phyloP scores from a whole-genome alignment of 2,113 vertebrate species.

The Ammodytes dubius region DNA sequence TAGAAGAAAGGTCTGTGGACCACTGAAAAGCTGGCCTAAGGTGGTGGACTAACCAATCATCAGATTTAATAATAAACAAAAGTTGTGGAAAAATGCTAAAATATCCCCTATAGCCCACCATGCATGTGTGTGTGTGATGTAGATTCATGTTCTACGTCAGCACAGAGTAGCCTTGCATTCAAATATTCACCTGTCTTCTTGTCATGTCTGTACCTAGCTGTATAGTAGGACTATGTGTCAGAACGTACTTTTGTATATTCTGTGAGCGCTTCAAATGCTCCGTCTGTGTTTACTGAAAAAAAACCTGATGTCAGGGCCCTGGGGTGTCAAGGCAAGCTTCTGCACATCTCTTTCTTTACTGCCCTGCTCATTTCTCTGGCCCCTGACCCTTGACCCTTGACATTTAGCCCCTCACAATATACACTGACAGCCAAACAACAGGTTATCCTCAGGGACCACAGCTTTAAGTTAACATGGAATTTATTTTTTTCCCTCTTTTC shows the following conservation, averaged over 20 bases:
- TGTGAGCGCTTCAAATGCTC: slow-evolving; percentile 4
- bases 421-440: slow-evolving; percentile 33
- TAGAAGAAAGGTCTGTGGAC: not conserved
- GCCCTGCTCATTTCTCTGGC: slow-evolving; percentile 62
- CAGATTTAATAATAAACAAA: too few relatives aligned
- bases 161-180: too few relatives aligned
- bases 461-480: not conserved
- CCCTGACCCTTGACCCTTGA: slow-evolving; percentile 52
- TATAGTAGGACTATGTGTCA: not conserved
- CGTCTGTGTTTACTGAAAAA: slow-evolving; percentile 42
- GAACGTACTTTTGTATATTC: not conserved
- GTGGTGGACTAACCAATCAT: too few relatives aligned
- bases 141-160: too few relatives aligned
- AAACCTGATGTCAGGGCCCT: slow-evolving; percentile 50
- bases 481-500: not conserved
- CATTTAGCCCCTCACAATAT: slow-evolving; percentile 39
- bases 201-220: not conserved
- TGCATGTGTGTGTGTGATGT: not conserved
- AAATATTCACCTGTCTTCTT: not conserved
- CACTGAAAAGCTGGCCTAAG: not conserved
- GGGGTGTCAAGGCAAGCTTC: slow-evolving; percentile 46
- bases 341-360: slow-evolving; percentile 54
- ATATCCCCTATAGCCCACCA: too few relatives aligned
- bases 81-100: too few relatives aligned
- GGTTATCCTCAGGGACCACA: slow-evolving; percentile 35